Percentiles rank a stretch among this genome's conserved stretches.
Evolutionary conservation across 2,113 vertebrate species (phyloP).

Genomic region (Malurus cyaneus): DNA sequence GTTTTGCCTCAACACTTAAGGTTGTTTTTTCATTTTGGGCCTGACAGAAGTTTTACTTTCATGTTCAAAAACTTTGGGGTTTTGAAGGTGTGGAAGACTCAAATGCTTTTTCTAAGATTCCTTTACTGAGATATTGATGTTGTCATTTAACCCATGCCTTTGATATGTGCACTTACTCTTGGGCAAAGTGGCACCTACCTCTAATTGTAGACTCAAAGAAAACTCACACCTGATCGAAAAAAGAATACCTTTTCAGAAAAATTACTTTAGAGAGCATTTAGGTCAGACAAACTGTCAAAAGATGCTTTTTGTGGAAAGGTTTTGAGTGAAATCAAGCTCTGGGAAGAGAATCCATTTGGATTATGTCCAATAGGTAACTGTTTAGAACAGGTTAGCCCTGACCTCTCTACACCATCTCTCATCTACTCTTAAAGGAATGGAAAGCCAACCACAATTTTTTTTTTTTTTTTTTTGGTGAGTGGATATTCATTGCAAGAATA

Average conservation of each 20-base stretch:
- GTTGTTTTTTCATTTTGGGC: not conserved
- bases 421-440: not conserved
- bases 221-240: not conserved
- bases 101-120: not conserved
- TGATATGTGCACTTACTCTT: not conserved
- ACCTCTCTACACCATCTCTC: not conserved
- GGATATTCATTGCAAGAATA: not conserved
- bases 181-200: not conserved
- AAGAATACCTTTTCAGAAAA: not conserved
- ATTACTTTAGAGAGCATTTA: not conserved
- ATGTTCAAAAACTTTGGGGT: not conserved
- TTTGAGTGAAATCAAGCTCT: not conserved
- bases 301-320: not conserved
- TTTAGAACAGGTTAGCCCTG: rapidly evolving
- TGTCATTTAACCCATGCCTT: not conserved
- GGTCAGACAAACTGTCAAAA: not conserved
- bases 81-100: not conserved
- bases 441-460: not conserved
- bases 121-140: not conserved
- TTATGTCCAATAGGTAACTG: not conserved
- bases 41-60: not conserved
- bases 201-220: not conserved
- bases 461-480: not conserved
- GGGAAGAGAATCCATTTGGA: not conserved
- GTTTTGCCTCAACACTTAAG: not conserved